Evolutionary conservation across 92 coral and sea anemone species (phyloP), one percentile per base, ranked within the genome.

Genomic region (Virgularia gustaviana): DNA sequence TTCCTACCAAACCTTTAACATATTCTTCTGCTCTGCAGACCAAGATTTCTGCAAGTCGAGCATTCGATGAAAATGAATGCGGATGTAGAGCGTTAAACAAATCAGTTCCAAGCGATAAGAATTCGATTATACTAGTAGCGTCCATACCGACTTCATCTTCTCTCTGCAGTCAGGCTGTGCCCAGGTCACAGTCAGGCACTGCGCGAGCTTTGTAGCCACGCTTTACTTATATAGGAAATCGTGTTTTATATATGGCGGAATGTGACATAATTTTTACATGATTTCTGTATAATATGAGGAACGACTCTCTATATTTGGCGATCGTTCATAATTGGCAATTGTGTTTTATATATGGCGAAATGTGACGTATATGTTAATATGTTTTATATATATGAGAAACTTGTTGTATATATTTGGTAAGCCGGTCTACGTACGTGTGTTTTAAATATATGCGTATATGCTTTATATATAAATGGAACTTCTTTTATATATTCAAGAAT

Each of bases 21-120:
- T 53, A 53, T 11, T 53, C 60, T 28, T 53, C 60, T 11, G 60
- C 16, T 53, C 60, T 53, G 23, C 60, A 53, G 2, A 53, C 60
- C 23, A 53, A 53, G 0, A 53, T 28, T 53, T 53, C 60, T 20
- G 60, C 60, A 53, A 53, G 27, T 16, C 28, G 60, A 28, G 0
- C 23, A 53, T 53, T 28, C 27, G 60, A 53, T 28, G 11, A 16
- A 53, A 53, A 53, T 10, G 60, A 53, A 25, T 53, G 60, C 11
- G 23, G 60, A 53, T 20, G 28, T 16, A 53, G 60, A 10, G 16
- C 60, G 18, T 53, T 28, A 28, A 53, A 53, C 60, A 53, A 53
- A 20, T 20, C 23, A 25, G 23, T 53, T 53, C 60, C 60, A 28
- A 53, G 16, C 11, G 60, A 20, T 16, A 53, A 25, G 10, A 53